These are phyloP conservation scores for Typhlomys cinereus DNA, from an alignment of 2,113 vertebrate genomes.

Conservation along the genomic window DNA sequence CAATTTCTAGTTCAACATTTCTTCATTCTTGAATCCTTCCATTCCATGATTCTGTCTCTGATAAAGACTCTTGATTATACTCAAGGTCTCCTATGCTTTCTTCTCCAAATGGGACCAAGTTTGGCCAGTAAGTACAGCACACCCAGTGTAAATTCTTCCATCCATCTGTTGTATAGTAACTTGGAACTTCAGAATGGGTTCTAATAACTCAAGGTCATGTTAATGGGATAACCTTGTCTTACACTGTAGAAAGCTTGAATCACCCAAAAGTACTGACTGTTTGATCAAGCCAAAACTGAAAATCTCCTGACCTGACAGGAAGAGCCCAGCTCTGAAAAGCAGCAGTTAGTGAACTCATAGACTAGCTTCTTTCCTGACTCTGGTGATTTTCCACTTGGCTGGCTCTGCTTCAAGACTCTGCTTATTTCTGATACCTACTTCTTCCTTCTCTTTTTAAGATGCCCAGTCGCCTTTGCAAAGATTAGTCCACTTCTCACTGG, in stretches of 20 bases:
- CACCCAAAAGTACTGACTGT: too few relatives aligned
- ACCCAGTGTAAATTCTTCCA: neutral
- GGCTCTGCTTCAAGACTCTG: neutral
- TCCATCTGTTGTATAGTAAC: neutral
- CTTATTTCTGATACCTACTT: neutral
- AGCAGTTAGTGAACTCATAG: neutral
- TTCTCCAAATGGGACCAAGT: neutral
- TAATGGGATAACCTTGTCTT: neutral
- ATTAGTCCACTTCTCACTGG: neutral
- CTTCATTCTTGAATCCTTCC: neutral
- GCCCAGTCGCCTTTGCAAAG: neutral
- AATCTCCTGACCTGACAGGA: neutral
- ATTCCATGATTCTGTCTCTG: neutral
- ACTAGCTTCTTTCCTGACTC: neutral
- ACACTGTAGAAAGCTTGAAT: neutral
- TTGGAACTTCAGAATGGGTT: neutral
- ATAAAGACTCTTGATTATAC: neutral
- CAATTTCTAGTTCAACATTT: conserved; percentile 21
- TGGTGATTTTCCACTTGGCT: neutral
- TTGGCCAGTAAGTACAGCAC: neutral
- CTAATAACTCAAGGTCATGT: neutral
- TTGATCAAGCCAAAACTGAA: neutral
- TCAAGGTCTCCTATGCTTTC: neutral
- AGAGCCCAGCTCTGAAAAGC: neutral
- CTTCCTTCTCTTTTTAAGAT: neutral